Conservation (phyloP, 2,113 vertebrate genomes). For the Lichenostomus cassidix region DNA sequence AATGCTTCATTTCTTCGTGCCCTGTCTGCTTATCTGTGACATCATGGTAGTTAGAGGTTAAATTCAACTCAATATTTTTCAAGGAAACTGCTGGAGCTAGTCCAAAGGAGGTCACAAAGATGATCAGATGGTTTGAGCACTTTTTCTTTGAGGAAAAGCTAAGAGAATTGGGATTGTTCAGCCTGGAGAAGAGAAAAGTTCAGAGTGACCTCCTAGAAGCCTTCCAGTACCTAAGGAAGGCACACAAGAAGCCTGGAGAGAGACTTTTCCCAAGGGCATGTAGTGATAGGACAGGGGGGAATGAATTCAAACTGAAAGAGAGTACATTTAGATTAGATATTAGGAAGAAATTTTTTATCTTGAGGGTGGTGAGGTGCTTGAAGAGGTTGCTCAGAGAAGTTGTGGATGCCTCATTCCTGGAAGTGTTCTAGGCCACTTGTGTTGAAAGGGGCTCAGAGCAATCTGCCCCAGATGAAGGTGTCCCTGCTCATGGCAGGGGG, state of each 20-base stretch:
- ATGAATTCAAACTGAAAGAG: not conserved
- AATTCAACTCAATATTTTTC: not conserved
- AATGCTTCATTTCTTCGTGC: not conserved
- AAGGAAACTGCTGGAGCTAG: not conserved
- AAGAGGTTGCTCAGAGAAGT: not conserved
- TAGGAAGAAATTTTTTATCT: not conserved
- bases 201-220: not conserved
- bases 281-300: not conserved
- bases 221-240: not conserved
- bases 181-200: not conserved
- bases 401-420: not conserved
- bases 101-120: not conserved
- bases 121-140: not conserved
- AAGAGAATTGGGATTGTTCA: not conserved
- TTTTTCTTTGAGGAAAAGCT: not conserved
- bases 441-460: not conserved
- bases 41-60: not conserved
- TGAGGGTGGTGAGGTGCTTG: not conserved
- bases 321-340: not conserved
- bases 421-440: not conserved
- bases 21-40: not conserved
- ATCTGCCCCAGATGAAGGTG: not conserved
- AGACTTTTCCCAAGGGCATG: not conserved
- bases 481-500: not conserved
- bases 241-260: not conserved